Evolutionary conservation across 37 sponge, comb jelly and placozoan genomes (phyloP), one percentile per base, ranked within the genome.

Genomic region (Theonella swinhoei): DNA sequence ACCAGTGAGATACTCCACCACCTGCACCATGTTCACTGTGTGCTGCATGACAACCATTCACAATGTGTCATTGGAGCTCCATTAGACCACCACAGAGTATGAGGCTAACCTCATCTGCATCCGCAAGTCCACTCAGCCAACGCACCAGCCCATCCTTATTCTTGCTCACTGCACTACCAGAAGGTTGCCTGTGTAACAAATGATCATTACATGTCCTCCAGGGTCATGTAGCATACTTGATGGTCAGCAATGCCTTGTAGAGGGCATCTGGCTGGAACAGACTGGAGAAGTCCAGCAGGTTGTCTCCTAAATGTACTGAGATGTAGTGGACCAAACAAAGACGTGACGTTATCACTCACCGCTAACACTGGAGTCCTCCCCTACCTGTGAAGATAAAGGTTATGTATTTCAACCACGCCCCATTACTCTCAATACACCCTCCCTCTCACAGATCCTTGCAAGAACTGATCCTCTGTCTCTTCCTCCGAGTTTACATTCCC

Each of bases 1-100:
- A 20, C 80, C 70, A 2, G 71, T 62, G n/a, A 82, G 34, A 64
- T 76, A 83, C 65, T 88, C 84, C 25, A 88, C 83, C 70, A 83
- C 75, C 79, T 88, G 77, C 17, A 41, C 78, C 72, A 77, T 68
- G 42, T 70, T 77, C 34, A 88, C 70, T 0, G 84, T 83, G 30
- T 58, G 64, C 89, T 88, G 66, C 0, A 36, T 23, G 47, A 64
- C 0, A 14, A 20, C n/a, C 39, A 2, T 2, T 30, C 76, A 40
- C 42, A 76, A 28, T 20, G 58, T 14, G 4, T 60, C 20, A 31
- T 14, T 32, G 42, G 4, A 36, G 39, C 11, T 24, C 54, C 30
- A 64, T 2, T 64, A 29, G 3, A 64, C 64, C 28, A 20, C 19
- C 19, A 59, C 19, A 20, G 67, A 3, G 70, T 69, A 69, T 30